These are phyloP conservation scores for Hipparchia sbordonii DNA, from an alignment of 2,888 invertebrate species.

Conservation along the genomic window DNA sequence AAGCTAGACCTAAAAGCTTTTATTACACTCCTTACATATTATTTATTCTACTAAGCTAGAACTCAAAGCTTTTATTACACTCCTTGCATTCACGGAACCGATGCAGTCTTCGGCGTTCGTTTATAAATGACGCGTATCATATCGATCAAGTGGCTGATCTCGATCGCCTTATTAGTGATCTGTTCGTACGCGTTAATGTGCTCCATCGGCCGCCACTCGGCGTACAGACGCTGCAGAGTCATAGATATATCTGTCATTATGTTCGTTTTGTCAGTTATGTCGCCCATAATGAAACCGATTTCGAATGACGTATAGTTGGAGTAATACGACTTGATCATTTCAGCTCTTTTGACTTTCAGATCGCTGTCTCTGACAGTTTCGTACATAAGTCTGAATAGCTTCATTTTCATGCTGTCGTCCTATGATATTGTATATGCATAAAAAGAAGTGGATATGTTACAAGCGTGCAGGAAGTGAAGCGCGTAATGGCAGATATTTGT, in stretches of 20 bases:
- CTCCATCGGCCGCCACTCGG: slow-evolving; percentile 67
- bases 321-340: slow-evolving; percentile 56
- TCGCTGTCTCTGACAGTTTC: slow-evolving; percentile 66
- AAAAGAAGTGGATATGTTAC: no score
- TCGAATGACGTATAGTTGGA: slow-evolving; percentile 57
- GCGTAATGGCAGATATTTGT: no score
- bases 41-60: no score
- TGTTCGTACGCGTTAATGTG: slow-evolving; percentile 71
- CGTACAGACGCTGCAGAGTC: slow-evolving; percentile 53
- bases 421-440: no score
- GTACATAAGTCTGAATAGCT: slow-evolving; percentile 67
- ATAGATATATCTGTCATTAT: slow-evolving; percentile 57
- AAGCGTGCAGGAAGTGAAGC: no score
- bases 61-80: no score
- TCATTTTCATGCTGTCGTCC: slow-evolving; percentile 60
- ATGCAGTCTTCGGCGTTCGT: neutral
- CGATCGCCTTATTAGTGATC: slow-evolving; percentile 64
- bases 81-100: neutral
- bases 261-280: slow-evolving; percentile 59
- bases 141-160: slow-evolving; percentile 60
- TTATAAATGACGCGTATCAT: slow-evolving; percentile 47
- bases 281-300: slow-evolving; percentile 61
- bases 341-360: slow-evolving; percentile 59
- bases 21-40: no score
- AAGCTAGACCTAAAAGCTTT: no score